Conservation (phyloP, 2,797 vertebrate genomes). For the Hydrophis major region DNA sequence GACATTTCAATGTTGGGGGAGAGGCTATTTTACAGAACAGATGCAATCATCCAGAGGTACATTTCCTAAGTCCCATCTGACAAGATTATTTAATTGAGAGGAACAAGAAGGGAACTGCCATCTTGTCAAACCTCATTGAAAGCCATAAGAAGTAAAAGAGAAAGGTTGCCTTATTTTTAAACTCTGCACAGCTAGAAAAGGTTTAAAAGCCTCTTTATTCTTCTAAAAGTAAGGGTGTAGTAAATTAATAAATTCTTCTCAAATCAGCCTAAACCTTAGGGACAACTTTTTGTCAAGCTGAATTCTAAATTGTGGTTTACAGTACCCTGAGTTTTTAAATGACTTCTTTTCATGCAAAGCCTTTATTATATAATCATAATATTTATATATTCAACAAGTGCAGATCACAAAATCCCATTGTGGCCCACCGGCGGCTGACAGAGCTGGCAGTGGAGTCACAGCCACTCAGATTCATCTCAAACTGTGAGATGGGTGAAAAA, state of each 20-base stretch:
- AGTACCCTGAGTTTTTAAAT: background rate
- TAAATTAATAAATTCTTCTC: background rate
- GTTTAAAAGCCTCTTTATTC: background rate
- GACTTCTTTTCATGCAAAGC: background rate
- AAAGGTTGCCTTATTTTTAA: background rate
- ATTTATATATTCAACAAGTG: background rate
- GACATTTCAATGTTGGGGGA: background rate
- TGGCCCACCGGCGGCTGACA: too few species aligned
- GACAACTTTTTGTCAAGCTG: background rate
- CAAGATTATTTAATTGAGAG: background rate
- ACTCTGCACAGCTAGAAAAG: background rate
- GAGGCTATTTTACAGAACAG: background rate
- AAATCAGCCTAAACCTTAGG: background rate
- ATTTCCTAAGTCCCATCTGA: background rate
- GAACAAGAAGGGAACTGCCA: background rate
- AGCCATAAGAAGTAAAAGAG: background rate
- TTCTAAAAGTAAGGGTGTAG: background rate
- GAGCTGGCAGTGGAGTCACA: too few species aligned
- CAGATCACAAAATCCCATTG: background rate
- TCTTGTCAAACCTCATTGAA: background rate
- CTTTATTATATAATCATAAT: background rate
- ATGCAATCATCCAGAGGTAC: background rate
- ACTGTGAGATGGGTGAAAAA: background rate
- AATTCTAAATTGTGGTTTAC: background rate
- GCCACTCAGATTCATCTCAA: background rate